Base-by-base conservation (phyloP, 2,113 vertebrate genomes). In the Percina caprodes region DNA sequence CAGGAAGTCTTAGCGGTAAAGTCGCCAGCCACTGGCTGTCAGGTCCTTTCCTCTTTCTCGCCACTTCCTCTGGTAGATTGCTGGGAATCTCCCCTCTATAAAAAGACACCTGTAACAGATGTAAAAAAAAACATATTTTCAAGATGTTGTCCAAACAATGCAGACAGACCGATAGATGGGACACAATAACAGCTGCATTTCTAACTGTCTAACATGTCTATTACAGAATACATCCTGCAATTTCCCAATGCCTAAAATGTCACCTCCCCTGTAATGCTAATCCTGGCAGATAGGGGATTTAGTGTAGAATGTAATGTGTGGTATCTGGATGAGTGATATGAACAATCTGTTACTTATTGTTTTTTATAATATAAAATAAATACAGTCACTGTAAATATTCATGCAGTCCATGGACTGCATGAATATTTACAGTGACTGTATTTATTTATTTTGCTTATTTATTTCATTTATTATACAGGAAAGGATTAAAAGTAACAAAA, bases 21-120 rank as follows among this genome's bases (percentile, higher is more conserved):
- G 98, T 98, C 55, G 98, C 96, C 1, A 99, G 96, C 98, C 98
- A 99, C 49, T 96, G 94, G 73, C 90, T 91, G 30, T 97, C 96
- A 0, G 83, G 77, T 39, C 94, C 96, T 91, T 95, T 98, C 80
- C 95, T 95, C 90, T 94, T 98, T 81, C 89, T 94, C 24, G 90
- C 94, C 46, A 97, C 94, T 84, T 97, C 97, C 87, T 95, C 93
- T n/a, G 98, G 97, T 4, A 99, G 82, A 74, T 85, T 88, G 11
- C 75, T 74, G 0, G 98, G 97, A 88, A 97, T 89, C 12, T 95
- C 93, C 1, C 97, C 98, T 87, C 98, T 93, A 82, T 99, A 99
- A 91, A 99, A 99, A 11, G 98, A 99, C 74, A 99, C 98, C 98
- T 99, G 89, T 5, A 65, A 68, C 33, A 92, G 35, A 70, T 46